These are phyloP conservation scores for Cremastinae sp. DNA, from an alignment of 2,888 invertebrate genomes.

Conservation along the genomic window DNA sequence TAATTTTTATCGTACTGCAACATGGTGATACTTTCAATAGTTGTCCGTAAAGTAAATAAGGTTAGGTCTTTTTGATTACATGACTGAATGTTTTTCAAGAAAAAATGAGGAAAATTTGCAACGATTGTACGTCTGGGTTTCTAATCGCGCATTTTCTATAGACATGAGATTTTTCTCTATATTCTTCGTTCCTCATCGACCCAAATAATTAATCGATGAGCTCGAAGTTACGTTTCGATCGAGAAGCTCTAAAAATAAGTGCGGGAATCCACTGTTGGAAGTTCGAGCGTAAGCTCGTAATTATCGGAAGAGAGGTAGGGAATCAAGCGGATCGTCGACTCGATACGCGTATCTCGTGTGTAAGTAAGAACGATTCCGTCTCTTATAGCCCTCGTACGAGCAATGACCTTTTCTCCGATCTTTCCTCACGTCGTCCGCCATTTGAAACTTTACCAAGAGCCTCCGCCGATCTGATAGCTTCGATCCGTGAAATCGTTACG, in stretches of 20 bases:
- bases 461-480: slow-evolving; percentile 57
- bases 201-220: slow-evolving; percentile 16
- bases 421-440: slow-evolving; percentile 35
- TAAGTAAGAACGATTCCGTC: not conserved
- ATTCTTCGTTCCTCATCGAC: slow-evolving; percentile 4
- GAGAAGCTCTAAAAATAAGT: not conserved
- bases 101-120: not conserved
- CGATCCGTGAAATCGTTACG: slow-evolving; percentile 41
- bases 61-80: too few relatives aligned
- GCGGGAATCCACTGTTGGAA: too few relatives aligned
- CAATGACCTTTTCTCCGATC: slow-evolving; percentile 30
- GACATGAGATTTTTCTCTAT: not conserved
- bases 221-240: not conserved
- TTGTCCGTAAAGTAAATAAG: too few relatives aligned
- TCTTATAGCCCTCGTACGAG: not conserved
- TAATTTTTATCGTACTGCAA: too few relatives aligned
- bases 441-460: slow-evolving; percentile 34
- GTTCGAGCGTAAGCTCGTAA: too few relatives aligned
- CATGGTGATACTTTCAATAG: too few relatives aligned
- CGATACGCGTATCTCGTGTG: not conserved
- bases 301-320: too few relatives aligned
- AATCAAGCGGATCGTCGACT: not conserved
- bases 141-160: not conserved
- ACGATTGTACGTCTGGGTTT: not conserved
- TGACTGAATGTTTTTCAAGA: too few relatives aligned